phyloP scores from a whole-genome alignment of 2,113 vertebrate genomes.

The Zosterops hypoxanthus region DNA sequence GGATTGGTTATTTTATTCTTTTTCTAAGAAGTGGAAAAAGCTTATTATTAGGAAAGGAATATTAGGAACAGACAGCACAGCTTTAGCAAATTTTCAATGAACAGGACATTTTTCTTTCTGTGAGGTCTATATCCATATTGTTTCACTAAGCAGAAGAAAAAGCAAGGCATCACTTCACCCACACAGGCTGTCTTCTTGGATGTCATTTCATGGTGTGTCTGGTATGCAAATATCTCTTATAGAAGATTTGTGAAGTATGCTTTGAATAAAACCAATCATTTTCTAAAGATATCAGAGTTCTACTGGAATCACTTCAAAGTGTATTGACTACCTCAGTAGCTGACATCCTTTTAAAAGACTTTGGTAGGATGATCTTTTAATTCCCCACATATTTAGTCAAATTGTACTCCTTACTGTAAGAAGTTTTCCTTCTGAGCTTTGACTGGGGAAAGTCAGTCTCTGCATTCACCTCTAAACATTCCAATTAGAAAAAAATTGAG shows the following conservation, averaged over 20 bases:
- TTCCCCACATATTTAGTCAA: neutral
- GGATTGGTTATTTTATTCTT: neutral
- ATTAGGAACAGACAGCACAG: neutral
- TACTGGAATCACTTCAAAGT: neutral
- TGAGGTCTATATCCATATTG: neutral
- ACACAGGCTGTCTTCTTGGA: neutral
- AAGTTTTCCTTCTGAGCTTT: neutral
- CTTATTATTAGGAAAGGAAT: neutral
- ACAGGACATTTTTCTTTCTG: neutral
- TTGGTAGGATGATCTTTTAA: neutral
- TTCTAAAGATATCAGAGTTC: neutral
- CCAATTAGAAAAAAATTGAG: neutral
- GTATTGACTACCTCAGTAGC: neutral
- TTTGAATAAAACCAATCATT: neutral
- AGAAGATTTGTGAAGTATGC: neutral
- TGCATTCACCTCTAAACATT: neutral
- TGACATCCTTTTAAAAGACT: neutral
- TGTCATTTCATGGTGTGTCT: neutral
- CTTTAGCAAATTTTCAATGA: neutral
- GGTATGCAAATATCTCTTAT: neutral
- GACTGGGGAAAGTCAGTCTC: neutral
- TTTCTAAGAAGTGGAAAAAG: neutral
- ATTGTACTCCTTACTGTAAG: neutral
- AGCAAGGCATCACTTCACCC: neutral
- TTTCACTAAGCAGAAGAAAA: neutral